These are phyloP conservation scores for Prionace glauca DNA, from an alignment of 2,797 vertebrate genomes.

Conservation along the genomic window DNA sequence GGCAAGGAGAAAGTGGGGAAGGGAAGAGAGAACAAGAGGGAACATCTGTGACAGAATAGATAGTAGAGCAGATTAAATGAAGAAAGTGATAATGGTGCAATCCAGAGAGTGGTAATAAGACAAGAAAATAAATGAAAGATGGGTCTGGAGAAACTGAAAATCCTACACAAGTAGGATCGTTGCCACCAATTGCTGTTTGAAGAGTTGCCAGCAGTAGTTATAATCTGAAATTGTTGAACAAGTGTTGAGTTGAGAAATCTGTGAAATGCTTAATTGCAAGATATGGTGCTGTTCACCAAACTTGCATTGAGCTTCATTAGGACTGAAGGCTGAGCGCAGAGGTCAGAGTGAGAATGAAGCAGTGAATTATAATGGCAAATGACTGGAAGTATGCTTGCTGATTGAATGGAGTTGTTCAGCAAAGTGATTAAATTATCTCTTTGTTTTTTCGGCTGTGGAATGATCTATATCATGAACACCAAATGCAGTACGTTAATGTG, in stretches of 20 bases:
- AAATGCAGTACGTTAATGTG: neutral
- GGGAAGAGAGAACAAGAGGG: no score
- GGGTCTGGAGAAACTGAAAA: no score
- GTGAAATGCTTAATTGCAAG: neutral
- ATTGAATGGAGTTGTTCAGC: neutral
- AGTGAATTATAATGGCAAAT: neutral
- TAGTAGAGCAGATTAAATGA: no score
- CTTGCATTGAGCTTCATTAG: neutral
- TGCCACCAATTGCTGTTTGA: no score
- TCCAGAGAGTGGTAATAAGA: no score
- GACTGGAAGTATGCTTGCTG: neutral
- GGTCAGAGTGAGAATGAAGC: neutral
- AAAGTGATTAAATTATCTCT: neutral
- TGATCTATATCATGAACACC: neutral
- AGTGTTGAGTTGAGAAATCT: neutral
- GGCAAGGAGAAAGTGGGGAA: no score
- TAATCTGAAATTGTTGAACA: no score
- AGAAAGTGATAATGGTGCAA: no score
- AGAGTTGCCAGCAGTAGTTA: no score
- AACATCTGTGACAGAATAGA: no score
- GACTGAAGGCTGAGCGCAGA: neutral
- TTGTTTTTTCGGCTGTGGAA: neutral
- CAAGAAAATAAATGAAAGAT: no score
- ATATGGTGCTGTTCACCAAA: neutral
- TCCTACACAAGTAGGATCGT: no score